Percentiles rank a stretch among this genome's conserved stretches.
phyloP scores from a whole-genome alignment of 2,113 vertebrate species.

The Lagenorhynchus albirostris region DNA sequence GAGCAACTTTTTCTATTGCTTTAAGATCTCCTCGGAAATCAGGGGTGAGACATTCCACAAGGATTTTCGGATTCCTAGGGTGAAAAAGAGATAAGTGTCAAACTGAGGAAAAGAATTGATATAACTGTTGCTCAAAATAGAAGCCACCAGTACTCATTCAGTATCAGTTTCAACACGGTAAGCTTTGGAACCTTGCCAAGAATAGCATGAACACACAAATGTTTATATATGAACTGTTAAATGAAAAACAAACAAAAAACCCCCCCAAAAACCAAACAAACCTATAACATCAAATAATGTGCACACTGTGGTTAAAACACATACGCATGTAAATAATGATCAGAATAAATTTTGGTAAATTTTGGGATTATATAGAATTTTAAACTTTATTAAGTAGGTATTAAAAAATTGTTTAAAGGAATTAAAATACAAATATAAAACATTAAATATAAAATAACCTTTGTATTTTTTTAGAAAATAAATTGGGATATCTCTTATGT shows the following conservation, averaged over 20 bases:
- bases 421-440: slow-evolving; percentile 8
- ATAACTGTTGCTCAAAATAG: neutral
- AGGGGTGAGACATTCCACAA: slow-evolving; percentile 97
- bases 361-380: neutral
- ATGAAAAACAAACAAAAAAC: neutral
- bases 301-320: neutral
- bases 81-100: neutral
- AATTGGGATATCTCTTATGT: neutral
- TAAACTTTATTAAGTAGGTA: neutral
- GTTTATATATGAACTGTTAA: neutral
- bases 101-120: fast-evolving
- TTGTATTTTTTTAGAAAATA: slow-evolving; percentile 18
- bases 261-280: neutral
- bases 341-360: slow-evolving; percentile 28
- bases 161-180: neutral
- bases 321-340: neutral
- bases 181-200: neutral
- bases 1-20: slow-evolving; percentile 89
- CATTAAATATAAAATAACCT: neutral
- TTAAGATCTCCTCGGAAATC: slow-evolving; percentile 94
- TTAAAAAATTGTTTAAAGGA: neutral
- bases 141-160: neutral
- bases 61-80: slow-evolving; percentile 88
- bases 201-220: neutral
- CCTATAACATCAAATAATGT: neutral